Evolutionary conservation across 2,888 invertebrate genomes (phyloP).

Genomic region (Timema podura): DNA sequence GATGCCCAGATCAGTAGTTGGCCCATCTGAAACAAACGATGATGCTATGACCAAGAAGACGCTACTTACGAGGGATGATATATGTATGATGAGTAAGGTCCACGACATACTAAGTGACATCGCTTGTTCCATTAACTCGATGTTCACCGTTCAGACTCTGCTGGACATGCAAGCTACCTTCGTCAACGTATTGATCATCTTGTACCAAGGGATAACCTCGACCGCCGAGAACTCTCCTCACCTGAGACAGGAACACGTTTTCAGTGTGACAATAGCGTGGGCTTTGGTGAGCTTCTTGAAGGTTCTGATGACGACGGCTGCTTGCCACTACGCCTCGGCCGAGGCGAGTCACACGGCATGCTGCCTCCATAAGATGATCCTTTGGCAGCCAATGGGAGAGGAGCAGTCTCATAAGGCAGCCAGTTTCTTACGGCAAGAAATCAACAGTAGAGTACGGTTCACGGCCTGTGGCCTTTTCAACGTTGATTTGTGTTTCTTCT

Average conservation of each 20-base stretch:
- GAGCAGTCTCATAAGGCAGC: background rate
- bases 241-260: background rate
- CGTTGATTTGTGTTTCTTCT: background rate
- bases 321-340: background rate
- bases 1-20: background rate
- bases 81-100: background rate
- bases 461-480: background rate
- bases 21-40: background rate
- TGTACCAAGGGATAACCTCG: background rate
- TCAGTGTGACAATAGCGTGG: background rate
- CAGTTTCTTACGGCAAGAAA: background rate
- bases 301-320: background rate
- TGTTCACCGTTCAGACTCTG: background rate
- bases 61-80: background rate
- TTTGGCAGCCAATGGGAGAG: background rate
- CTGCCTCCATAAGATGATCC: background rate
- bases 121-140: slow-evolving; percentile 2
- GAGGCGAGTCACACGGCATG: background rate
- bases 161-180: background rate
- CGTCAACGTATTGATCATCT: background rate
- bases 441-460: background rate
- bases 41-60: no score
- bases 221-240: background rate
- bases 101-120: background rate
- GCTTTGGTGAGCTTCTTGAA: background rate